A percentile compares a stretch with the other conserved stretches of the same genome.
phyloP scores from a whole-genome alignment of 23 tunicate genomes.

The Clavelina lepadiformis region DNA sequence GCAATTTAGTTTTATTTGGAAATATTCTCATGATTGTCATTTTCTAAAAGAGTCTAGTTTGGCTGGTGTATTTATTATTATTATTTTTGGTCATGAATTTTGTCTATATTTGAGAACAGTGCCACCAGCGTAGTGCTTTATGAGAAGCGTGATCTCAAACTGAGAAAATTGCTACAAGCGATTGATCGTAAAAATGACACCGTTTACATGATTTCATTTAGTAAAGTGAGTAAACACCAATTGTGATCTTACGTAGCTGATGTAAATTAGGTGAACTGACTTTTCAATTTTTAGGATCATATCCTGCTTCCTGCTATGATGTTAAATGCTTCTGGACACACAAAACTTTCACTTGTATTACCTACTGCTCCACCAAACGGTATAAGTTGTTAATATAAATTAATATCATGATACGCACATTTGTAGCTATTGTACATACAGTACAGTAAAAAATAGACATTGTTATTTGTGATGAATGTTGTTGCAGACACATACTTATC shows the following conservation, averaged over 20 bases:
- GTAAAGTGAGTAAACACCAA: conserved; percentile 13
- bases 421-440: too few relatives aligned
- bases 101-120: too few relatives aligned
- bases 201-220: conserved; percentile 53
- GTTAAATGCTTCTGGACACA: conserved; percentile 30
- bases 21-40: too few relatives aligned
- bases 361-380: conserved; percentile 67
- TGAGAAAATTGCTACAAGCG: conserved; percentile 28
- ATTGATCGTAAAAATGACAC: conserved; percentile 59
- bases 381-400: not conserved
- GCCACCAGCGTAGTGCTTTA: too few relatives aligned
- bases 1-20: too few relatives aligned
- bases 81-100: too few relatives aligned
- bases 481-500: not conserved
- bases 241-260: not conserved
- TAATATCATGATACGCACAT: too few relatives aligned
- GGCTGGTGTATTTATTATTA: too few relatives aligned
- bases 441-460: too few relatives aligned
- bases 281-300: conserved; percentile 46
- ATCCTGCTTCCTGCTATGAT: conserved; percentile 51
- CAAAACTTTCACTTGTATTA: conserved; percentile 52
- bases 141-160: conserved; percentile 25
- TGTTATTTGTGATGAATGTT: too few relatives aligned
- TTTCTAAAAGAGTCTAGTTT: too few relatives aligned
- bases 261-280: not conserved